Percentiles rank a stretch among this genome's conserved stretches.
Conservation (phyloP, 1,140 invertebrate genomes). For the Pissodes strobi region DNA sequence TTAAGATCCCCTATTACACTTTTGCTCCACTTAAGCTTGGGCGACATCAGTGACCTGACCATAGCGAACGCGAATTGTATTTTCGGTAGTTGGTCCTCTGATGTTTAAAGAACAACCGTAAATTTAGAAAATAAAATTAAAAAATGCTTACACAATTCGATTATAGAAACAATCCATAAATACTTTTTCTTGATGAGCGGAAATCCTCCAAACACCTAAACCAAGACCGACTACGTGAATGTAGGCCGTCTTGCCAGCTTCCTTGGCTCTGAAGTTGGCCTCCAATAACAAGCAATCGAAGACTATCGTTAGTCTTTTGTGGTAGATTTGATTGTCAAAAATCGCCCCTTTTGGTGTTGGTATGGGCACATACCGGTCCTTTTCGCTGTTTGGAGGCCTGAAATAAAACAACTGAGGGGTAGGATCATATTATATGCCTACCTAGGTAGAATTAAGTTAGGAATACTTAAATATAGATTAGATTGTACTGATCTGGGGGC, state of each 20-base stretch:
- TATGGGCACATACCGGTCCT: not conserved
- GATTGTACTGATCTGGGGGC: too few species aligned
- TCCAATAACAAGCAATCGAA: slow-evolving; percentile 50
- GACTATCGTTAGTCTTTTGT: slow-evolving; percentile 49
- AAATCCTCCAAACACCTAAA: slow-evolving; percentile 60
- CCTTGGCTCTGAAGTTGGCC: slow-evolving; percentile 47
- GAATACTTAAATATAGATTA: too few species aligned
- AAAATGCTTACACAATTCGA: slow-evolving; percentile 52
- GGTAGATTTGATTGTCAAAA: slow-evolving; percentile 49
- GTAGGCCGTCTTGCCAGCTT: slow-evolving; percentile 43
- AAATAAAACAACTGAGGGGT: not conserved
- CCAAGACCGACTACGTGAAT: slow-evolving; percentile 57
- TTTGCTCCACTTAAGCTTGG: too few species aligned
- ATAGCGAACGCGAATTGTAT: too few species aligned
- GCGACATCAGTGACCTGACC: too few species aligned
- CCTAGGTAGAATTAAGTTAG: not conserved
- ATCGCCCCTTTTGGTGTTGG: slow-evolving; percentile 14
- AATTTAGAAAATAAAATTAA: too few species aligned
- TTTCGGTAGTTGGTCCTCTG: too few species aligned
- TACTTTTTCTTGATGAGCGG: slow-evolving; percentile 56
- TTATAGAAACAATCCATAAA: slow-evolving; percentile 58
- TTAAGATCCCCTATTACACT: too few species aligned
- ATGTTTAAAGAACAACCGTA: too few species aligned
- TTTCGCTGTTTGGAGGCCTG: not conserved
- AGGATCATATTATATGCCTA: not conserved